These are phyloP conservation scores for Sebastes trivittatus DNA, from an alignment of 2,797 vertebrate species.

Conservation along the genomic window DNA sequence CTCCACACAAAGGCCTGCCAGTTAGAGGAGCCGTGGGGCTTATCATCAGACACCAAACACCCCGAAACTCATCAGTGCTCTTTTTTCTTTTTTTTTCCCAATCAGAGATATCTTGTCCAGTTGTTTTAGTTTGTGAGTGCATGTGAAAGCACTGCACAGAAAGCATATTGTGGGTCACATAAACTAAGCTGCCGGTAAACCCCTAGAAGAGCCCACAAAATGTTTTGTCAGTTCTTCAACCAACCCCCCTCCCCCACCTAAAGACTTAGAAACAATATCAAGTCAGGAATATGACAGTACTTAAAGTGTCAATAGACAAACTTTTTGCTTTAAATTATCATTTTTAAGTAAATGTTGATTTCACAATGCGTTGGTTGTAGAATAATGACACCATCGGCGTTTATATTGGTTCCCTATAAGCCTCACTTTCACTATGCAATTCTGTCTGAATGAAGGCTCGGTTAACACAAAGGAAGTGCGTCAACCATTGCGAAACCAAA, in stretches of 20 bases:
- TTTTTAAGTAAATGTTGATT: not conserved
- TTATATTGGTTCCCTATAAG: not conserved
- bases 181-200: not conserved
- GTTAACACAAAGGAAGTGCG: not conserved
- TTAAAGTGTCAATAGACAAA: not conserved
- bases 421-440: not conserved
- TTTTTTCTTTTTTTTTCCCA: not conserved
- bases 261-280: not conserved
- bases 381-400: not conserved
- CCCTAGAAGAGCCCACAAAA: not conserved
- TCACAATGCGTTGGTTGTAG: not conserved
- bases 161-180: not conserved
- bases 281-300: not conserved
- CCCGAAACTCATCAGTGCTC: conserved; percentile 43
- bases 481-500: not conserved
- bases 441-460: not conserved
- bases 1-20: conserved; percentile 68
- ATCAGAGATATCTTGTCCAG: not conserved
- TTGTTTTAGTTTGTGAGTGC: not conserved
- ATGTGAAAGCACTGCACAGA: not conserved
- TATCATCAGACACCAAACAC: conserved; percentile 55
- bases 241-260: not conserved
- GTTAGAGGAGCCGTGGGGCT: conserved; percentile 52
- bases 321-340: not conserved
- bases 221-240: not conserved